These are phyloP conservation scores for Synergus itoensis DNA, from an alignment of 2,888 invertebrate genomes.

Conservation along the genomic window DNA sequence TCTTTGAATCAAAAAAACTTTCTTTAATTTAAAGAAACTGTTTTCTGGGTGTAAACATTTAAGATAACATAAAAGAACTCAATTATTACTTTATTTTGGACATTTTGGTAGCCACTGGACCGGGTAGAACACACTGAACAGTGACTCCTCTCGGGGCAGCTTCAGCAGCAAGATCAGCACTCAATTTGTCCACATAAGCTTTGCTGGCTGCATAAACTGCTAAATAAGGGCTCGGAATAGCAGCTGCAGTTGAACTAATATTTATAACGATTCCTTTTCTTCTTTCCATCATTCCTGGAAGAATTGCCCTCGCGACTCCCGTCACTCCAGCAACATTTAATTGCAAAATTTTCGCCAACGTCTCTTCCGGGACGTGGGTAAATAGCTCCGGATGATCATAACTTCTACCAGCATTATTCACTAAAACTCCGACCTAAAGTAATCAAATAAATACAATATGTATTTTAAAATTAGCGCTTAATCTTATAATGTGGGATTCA, in stretches of 20 bases:
- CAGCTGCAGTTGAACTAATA: conserved; percentile 90
- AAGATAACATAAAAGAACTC: neutral
- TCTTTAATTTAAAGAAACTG: too few species aligned
- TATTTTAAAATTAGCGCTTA: neutral
- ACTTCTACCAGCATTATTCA: conserved; percentile 85
- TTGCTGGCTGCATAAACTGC: conserved; percentile 94
- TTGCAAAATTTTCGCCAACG: conserved; percentile 71
- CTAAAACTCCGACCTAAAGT: conserved; percentile 74
- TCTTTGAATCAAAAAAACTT: too few species aligned
- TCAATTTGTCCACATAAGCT: conserved; percentile 91
- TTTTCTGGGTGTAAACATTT: too few species aligned
- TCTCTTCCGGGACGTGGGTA: conserved; percentile 73
- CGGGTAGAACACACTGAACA: conserved; percentile 91
- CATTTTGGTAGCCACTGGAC: conserved; percentile 95
- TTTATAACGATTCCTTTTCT: conserved; percentile 93
- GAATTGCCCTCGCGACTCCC: conserved; percentile 82
- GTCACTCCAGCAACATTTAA: conserved; percentile 80
- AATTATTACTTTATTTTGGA: conserved; percentile 83
- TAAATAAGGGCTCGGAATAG: conserved; percentile 89
- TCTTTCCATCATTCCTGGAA: conserved; percentile 91
- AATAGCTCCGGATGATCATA: conserved; percentile 82
- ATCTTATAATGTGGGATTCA: neutral
- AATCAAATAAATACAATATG: neutral
- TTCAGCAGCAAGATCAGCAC: conserved; percentile 87
- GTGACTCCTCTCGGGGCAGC: conserved; percentile 86